A percentile compares a stretch with the other conserved stretches of the same genome.
Evolutionary conservation across 2,113 vertebrate genomes (phyloP).

Genomic region (Lepidothrix coronata): DNA sequence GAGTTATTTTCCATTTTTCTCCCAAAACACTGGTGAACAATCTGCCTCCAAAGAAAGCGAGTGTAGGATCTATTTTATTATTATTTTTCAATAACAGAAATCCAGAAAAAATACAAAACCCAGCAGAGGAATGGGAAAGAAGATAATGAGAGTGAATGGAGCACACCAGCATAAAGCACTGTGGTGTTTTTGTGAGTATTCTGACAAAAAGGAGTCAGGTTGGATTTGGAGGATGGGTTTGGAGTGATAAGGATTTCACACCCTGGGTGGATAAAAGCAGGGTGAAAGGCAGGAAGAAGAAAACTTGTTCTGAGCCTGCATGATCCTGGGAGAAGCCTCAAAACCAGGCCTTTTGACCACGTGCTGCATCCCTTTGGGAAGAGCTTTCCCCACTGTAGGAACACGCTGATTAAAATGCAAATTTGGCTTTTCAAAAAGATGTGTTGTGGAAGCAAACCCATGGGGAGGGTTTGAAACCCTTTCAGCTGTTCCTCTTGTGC

Average conservation of each 20-base stretch:
- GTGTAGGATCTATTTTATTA: not conserved
- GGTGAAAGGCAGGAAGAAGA: not conserved
- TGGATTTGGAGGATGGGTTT: not conserved
- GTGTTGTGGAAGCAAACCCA: too few relatives aligned
- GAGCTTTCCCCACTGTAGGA: too few relatives aligned
- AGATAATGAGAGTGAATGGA: not conserved
- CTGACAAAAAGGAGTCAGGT: not conserved
- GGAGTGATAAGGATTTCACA: not conserved
- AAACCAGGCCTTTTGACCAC: too few relatives aligned
- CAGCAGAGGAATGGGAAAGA: not conserved
- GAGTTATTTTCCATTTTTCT: not conserved
- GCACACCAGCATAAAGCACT: not conserved
- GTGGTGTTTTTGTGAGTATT: not conserved
- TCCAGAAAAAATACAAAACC: not conserved
- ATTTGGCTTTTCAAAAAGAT: too few relatives aligned
- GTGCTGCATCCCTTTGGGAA: too few relatives aligned
- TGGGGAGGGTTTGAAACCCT: too few relatives aligned
- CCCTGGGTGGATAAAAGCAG: not conserved
- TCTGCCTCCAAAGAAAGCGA: not conserved
- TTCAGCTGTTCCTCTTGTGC: too few relatives aligned
- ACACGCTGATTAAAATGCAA: too few relatives aligned
- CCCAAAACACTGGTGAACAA: not conserved
- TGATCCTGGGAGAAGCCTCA: too few relatives aligned
- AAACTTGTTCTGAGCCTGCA: not conserved
- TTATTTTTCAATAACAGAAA: not conserved